Evolutionary conservation across 2,888 invertebrate genomes (phyloP).

Genomic region (Plebejus melissa): DNA sequence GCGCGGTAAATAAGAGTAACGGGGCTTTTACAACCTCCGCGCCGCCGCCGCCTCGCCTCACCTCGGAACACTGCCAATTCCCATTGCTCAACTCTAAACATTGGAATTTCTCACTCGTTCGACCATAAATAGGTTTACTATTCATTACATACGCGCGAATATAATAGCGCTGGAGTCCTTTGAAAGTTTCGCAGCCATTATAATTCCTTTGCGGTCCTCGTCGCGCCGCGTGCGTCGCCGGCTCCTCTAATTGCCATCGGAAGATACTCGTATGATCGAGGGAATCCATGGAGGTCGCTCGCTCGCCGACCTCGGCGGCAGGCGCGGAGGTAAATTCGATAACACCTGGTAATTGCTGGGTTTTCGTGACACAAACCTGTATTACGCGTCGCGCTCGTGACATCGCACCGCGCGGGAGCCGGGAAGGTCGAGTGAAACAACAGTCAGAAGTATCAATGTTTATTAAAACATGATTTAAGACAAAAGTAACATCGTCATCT

Average conservation of each 20-base stretch:
- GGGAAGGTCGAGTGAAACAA: conserved; percentile 40
- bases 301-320: conserved; percentile 41
- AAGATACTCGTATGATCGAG: not conserved
- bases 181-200: conserved; percentile 45
- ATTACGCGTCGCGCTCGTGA: not conserved
- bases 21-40: conserved; percentile 71
- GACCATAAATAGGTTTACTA: conserved; percentile 65
- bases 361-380: conserved; percentile 20
- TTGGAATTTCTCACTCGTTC: conserved; percentile 72
- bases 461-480: conserved; percentile 74
- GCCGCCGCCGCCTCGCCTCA: conserved; percentile 56
- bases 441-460: conserved; percentile 61
- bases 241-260: conserved; percentile 31
- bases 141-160: conserved; percentile 46
- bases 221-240: conserved; percentile 44
- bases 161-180: conserved; percentile 38
- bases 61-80: conserved; percentile 76
- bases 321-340: conserved; percentile 27
- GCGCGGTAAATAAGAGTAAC: conserved; percentile 76
- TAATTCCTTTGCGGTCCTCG: conserved; percentile 35
- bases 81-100: conserved; percentile 69
- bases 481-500: conserved; percentile 70
- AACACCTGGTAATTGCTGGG: conserved; percentile 29
- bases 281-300: not conserved
- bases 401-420: not conserved